A percentile compares a stretch with the other conserved stretches of the same genome.
Evolutionary conservation across 2,888 invertebrate species (phyloP).

Genomic region (Piscicola geometra): DNA sequence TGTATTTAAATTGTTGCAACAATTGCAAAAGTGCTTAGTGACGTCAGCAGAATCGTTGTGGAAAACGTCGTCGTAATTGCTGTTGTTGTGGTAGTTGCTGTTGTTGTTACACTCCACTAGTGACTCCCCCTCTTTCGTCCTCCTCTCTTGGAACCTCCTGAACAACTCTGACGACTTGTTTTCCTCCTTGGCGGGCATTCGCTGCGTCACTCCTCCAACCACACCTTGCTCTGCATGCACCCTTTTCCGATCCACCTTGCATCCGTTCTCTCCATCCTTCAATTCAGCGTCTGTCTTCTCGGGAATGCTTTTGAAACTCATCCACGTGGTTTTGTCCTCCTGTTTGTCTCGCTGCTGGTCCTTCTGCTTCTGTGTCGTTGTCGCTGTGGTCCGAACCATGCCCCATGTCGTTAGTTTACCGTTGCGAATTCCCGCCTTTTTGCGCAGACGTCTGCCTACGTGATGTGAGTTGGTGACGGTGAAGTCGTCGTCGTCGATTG

Average conservation of each 20-base stretch:
- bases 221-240: not conserved
- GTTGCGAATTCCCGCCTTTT: not conserved
- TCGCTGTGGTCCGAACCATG: not conserved
- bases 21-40: too few species aligned
- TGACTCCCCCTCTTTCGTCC: not conserved
- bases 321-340: not conserved
- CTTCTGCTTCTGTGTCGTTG: not conserved
- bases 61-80: not conserved
- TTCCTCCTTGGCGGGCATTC: slow-evolving; percentile 25
- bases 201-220: not conserved
- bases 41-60: not conserved
- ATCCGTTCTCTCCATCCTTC: not conserved
- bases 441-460: slow-evolving; percentile 13
- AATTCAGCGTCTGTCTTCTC: not conserved
- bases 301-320: slow-evolving; percentile 6
- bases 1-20: not conserved
- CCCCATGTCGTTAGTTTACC: slow-evolving; percentile 1
- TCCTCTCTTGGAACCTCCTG: slow-evolving; percentile 2
- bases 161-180: not conserved
- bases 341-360: not conserved
- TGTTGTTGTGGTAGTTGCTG: not conserved
- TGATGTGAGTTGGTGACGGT: slow-evolving; percentile 1
- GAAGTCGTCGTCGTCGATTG: slow-evolving; percentile 9
- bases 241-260: slow-evolving; percentile 16
- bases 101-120: not conserved